Conservation (phyloP, 2,888 invertebrate genomes). For the Teleogryllus oceanicus region DNA sequence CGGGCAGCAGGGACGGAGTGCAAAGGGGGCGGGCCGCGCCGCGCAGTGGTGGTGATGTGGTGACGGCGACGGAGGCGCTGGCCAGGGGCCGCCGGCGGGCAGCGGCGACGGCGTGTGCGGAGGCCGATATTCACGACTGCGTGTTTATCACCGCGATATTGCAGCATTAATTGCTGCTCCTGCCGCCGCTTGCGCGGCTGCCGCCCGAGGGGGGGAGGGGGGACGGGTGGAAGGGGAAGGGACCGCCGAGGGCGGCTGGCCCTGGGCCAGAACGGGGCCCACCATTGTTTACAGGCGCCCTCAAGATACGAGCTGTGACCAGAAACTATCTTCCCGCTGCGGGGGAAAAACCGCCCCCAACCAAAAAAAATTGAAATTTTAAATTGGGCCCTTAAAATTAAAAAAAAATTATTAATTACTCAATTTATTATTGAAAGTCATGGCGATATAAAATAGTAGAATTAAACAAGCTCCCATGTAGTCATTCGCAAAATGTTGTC, state of each 20-base stretch:
- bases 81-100: not conserved
- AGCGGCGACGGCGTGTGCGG: not conserved
- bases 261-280: not conserved
- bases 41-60: not conserved
- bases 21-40: not conserved
- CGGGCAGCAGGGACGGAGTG: not conserved
- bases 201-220: not conserved
- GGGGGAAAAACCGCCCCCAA: too few relatives aligned
- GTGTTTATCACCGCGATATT: conserved; percentile 4
- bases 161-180: not conserved
- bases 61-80: too few relatives aligned
- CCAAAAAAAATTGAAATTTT: too few relatives aligned
- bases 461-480: too few relatives aligned
- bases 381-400: too few relatives aligned
- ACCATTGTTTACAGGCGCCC: not conserved
- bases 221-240: not conserved
- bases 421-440: too few relatives aligned
- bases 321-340: not conserved
- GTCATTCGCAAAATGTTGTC: too few relatives aligned
- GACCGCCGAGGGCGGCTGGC: not conserved
- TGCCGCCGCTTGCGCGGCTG: too few relatives aligned
- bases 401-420: too few relatives aligned
- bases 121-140: conserved; percentile 6
- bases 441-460: too few relatives aligned
- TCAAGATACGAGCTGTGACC: not conserved